phyloP scores from a whole-genome alignment of 2,113 vertebrate genomes.

The Ia io region DNA sequence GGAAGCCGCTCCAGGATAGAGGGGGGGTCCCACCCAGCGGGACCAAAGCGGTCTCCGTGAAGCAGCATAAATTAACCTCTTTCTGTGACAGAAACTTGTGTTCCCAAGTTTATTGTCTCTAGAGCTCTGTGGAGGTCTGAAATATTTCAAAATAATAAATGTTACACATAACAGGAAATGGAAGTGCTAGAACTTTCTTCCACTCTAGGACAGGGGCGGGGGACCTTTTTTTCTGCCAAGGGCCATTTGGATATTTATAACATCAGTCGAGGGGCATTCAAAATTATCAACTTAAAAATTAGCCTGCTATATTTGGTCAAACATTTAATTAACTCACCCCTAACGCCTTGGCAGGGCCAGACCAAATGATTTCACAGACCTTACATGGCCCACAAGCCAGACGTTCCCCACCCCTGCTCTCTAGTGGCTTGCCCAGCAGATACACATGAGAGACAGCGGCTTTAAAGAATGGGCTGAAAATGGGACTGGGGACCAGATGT shows the following conservation, averaged over 20 bases:
- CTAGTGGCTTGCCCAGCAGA: background rate
- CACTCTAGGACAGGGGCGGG: too few species aligned
- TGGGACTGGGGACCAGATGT: background rate
- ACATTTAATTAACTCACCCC: too few species aligned
- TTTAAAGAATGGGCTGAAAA: background rate
- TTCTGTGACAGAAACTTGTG: background rate
- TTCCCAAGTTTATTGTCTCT: background rate
- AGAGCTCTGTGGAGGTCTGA: background rate
- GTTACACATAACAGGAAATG: background rate
- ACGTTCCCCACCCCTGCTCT: background rate
- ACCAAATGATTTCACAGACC: too few species aligned
- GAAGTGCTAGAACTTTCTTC: background rate
- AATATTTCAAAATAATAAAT: conserved; percentile 13
- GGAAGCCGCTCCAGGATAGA: background rate
- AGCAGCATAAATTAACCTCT: background rate
- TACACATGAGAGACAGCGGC: background rate
- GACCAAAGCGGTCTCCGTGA: background rate
- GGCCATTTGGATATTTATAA: too few species aligned
- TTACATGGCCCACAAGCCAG: too few species aligned
- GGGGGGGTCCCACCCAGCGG: background rate
- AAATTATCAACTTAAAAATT: too few species aligned
- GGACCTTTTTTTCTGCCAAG: too few species aligned
- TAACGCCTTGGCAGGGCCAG: too few species aligned
- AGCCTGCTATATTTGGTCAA: too few species aligned
- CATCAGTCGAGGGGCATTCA: too few species aligned